Conservation (phyloP, 2,113 vertebrate genomes). For the Thalassarche chlororhynchos region DNA sequence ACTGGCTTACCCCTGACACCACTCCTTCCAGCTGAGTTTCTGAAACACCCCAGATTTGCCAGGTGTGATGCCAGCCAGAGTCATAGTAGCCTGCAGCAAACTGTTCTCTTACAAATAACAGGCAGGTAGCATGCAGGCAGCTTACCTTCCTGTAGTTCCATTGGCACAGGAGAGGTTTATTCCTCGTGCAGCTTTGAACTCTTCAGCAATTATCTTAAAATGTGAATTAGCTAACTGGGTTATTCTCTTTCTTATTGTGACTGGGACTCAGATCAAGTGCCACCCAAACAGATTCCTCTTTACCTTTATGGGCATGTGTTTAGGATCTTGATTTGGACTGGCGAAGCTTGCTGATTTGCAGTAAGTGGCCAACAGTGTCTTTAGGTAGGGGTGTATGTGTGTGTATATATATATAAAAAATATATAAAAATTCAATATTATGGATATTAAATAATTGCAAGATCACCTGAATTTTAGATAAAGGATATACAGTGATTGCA, state of each 20-base stretch:
- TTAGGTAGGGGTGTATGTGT: not conserved
- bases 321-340: not conserved
- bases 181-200: fast-evolving
- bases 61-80: not conserved
- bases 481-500: not conserved
- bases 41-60: not conserved
- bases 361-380: not conserved
- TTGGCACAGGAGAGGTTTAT: not conserved
- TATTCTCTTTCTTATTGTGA: not conserved
- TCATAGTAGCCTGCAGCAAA: not conserved
- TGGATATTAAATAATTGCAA: not conserved
- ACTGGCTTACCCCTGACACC: not conserved
- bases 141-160: not conserved
- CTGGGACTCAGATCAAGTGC: not conserved
- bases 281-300: not conserved
- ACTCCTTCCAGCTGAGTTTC: not conserved
- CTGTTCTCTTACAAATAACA: not conserved
- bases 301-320: not conserved
- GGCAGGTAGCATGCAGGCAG: not conserved
- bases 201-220: not conserved
- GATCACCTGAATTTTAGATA: not conserved
- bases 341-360: not conserved
- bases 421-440: not conserved
- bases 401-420: not conserved
- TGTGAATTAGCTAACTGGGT: not conserved